These are phyloP conservation scores for Venturia canescens DNA, from an alignment of 1,140 invertebrate species.

Conservation along the genomic window DNA sequence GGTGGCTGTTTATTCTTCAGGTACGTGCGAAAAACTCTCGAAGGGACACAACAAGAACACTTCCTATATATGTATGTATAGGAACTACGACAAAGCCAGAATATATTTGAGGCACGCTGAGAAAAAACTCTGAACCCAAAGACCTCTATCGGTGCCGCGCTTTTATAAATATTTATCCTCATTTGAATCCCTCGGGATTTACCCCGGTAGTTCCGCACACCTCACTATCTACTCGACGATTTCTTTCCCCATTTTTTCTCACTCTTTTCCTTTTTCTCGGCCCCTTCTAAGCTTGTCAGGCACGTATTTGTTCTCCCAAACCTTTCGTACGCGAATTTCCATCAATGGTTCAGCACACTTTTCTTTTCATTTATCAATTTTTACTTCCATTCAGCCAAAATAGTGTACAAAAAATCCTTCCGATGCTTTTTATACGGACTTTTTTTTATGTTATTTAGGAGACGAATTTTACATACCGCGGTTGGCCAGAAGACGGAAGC, in stretches of 20 bases:
- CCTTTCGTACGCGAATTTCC: constrained; percentile 71
- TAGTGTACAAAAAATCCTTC: neutral
- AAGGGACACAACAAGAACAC: constrained; percentile 15
- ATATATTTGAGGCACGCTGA: neutral
- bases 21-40: constrained; percentile 16
- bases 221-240: constrained; percentile 34
- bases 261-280: constrained; percentile 26
- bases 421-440: too few species aligned
- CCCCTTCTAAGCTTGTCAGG: constrained; percentile 39
- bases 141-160: constrained; percentile 58
- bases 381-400: neutral
- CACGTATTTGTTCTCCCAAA: constrained; percentile 72
- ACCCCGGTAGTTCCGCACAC: constrained; percentile 31
- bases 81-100: neutral
- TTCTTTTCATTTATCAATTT: constrained; percentile 8
- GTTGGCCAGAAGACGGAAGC: neutral
- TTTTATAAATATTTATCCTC: constrained; percentile 76
- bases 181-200: constrained; percentile 68
- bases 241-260: constrained; percentile 6
- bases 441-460: neutral
- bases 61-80: neutral
- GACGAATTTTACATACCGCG: neutral
- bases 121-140: neutral
- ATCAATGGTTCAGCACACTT: constrained; percentile 56
- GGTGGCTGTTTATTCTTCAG: constrained; percentile 11